Percentiles rank a stretch among this genome's conserved stretches.
phyloP scores from a whole-genome alignment of 2,113 vertebrate genomes.

The Copsychus sechellarum region DNA sequence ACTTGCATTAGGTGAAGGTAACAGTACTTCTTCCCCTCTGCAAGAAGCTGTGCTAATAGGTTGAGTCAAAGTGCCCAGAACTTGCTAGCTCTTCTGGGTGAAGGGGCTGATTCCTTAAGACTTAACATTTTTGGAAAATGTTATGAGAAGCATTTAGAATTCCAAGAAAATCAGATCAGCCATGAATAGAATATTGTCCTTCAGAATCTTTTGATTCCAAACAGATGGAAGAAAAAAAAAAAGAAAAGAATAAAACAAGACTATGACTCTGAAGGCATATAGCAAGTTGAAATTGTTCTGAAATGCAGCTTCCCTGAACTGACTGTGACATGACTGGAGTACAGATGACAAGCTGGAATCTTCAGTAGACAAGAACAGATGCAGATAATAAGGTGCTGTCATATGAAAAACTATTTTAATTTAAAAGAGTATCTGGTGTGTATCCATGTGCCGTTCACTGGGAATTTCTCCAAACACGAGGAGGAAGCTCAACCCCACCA shows the following conservation, averaged over 20 bases:
- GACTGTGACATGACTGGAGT: neutral
- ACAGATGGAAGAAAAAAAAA: neutral
- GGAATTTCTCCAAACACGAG: neutral
- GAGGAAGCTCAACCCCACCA: neutral
- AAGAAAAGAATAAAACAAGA: neutral
- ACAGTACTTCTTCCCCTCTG: neutral
- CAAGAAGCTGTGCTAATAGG: neutral
- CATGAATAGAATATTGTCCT: neutral
- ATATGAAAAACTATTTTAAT: neutral
- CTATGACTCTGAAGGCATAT: neutral
- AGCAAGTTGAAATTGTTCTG: neutral
- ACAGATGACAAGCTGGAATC: neutral
- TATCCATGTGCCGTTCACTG: neutral
- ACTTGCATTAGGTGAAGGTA: neutral
- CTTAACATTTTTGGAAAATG: neutral
- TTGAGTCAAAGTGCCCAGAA: neutral
- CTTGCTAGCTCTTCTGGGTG: neutral
- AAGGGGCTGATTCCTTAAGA: neutral
- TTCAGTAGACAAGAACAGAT: neutral
- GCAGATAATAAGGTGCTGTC: neutral
- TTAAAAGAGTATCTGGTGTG: neutral
- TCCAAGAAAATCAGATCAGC: neutral
- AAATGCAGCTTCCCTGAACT: neutral
- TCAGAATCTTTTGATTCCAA: neutral
- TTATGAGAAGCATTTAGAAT: neutral